Evolutionary conservation across 2,888 invertebrate species (phyloP).

Genomic region (Lycia hirtaria): DNA sequence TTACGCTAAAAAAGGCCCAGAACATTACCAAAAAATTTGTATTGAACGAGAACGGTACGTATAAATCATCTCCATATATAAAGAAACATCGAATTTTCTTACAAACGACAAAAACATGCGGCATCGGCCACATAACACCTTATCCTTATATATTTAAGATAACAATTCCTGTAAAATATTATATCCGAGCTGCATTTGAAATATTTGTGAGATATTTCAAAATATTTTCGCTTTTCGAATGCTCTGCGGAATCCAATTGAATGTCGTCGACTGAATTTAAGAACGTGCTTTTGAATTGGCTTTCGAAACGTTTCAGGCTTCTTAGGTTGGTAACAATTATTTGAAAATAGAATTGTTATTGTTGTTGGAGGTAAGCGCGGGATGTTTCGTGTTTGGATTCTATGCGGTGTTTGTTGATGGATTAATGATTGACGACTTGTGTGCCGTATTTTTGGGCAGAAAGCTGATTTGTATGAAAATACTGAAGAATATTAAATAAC

Average conservation of each 20-base stretch:
- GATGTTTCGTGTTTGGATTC: not conserved
- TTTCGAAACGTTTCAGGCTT: conserved; percentile 25
- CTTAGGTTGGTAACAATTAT: conserved; percentile 10
- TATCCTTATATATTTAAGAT: conserved; percentile 6
- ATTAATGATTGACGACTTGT: conserved; percentile 12
- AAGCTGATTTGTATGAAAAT: too few species aligned
- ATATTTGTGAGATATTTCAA: conserved; percentile 19
- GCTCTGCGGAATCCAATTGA: conserved; percentile 34
- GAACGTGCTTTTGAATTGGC: conserved; percentile 33
- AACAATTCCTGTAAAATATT: not conserved
- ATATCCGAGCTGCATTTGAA: conserved; percentile 20
- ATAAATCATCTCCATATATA: conserved; percentile 31
- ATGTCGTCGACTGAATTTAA: conserved; percentile 36
- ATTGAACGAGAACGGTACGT: conserved; percentile 24
- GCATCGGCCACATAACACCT: conserved; percentile 10
- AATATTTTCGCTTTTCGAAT: conserved; percentile 35
- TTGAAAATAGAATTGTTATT: conserved; percentile 28
- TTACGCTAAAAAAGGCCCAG: conserved; percentile 6
- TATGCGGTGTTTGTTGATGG: conserved; percentile 21
- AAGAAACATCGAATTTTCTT: conserved; percentile 21
- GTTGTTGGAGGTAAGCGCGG: conserved; percentile 15
- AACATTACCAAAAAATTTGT: conserved; percentile 26
- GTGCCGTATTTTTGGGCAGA: too few species aligned
- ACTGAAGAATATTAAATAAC: too few species aligned
- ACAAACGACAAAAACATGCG: not conserved